Evolutionary conservation across 2,797 vertebrate species (phyloP).

Genomic region (Acrocephalus scirpaceus): DNA sequence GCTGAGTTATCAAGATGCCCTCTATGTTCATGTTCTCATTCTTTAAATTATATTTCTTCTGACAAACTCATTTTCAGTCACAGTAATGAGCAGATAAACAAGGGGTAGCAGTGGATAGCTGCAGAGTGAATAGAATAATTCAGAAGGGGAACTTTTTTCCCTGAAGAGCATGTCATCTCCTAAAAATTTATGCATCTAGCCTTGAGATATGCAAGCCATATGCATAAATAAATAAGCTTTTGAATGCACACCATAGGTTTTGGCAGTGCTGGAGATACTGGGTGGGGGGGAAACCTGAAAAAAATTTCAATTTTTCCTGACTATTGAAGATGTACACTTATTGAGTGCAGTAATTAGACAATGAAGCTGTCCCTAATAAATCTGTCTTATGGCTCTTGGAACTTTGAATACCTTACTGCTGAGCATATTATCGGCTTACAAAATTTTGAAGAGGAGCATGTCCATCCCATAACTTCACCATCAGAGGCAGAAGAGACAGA

Average conservation of each 20-base stretch:
- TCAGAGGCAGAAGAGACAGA: background rate
- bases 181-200: conserved; percentile 67
- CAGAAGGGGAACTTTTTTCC: conserved; percentile 6
- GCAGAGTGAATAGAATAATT: conserved; percentile 52
- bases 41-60: conserved; percentile 66
- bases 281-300: background rate
- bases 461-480: background rate
- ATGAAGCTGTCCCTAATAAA: conserved; percentile 34
- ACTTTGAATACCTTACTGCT: background rate
- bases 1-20: conserved; percentile 45
- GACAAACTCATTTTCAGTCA: conserved; percentile 67
- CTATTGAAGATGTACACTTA: conserved; percentile 41
- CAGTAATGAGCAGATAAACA: conserved; percentile 65
- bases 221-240: conserved; percentile 66
- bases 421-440: background rate
- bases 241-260: conserved; percentile 9
- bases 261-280: background rate
- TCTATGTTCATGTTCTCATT: conserved; percentile 33
- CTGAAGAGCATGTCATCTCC: conserved; percentile 47
- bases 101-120: conserved; percentile 35
- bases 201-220: conserved; percentile 63
- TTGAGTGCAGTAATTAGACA: conserved; percentile 51
- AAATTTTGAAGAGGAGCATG: background rate
- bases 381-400: conserved; percentile 3
- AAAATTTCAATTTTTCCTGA: conserved; percentile 13